Evolutionary conservation across 2,113 vertebrate genomes (phyloP).

Genomic region (Hiodon alosoides): DNA sequence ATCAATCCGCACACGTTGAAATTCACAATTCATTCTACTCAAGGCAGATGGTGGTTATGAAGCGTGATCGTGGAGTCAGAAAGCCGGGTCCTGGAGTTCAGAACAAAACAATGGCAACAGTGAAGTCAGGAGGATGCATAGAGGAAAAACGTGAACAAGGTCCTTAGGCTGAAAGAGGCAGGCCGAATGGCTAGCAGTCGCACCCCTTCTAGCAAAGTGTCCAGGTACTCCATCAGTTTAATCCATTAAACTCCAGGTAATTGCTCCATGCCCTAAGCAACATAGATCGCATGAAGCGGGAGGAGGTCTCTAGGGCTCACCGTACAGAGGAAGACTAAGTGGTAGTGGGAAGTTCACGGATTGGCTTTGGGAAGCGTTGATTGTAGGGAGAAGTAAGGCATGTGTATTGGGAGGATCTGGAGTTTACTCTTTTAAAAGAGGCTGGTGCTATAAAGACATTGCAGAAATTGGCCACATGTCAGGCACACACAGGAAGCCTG

Average conservation of each 20-base stretch:
- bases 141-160: slow-evolving; percentile 38
- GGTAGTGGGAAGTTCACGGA: slow-evolving; percentile 5
- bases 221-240: slow-evolving; percentile 70
- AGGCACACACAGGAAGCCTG: too few species aligned
- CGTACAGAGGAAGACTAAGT: slow-evolving; percentile 17
- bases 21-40: too few species aligned
- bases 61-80: not conserved
- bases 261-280: slow-evolving; percentile 88
- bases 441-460: slow-evolving; percentile 12
- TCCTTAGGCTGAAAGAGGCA: slow-evolving; percentile 53
- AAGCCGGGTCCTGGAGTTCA: not conserved
- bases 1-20: too few species aligned
- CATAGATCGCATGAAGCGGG: slow-evolving; percentile 84
- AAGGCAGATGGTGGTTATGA: too few species aligned
- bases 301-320: slow-evolving; percentile 61
- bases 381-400: too few species aligned
- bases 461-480: too few species aligned
- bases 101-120: slow-evolving; percentile 11
- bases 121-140: slow-evolving; percentile 36
- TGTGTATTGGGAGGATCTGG: slow-evolving; percentile 19
- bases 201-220: slow-evolving; percentile 68
- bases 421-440: slow-evolving; percentile 25
- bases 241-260: too few species aligned
- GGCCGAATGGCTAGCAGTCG: slow-evolving; percentile 61
- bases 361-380: too few species aligned